Conservation (phyloP, 2,888 invertebrate species). For the Athripsodes cinereus region DNA sequence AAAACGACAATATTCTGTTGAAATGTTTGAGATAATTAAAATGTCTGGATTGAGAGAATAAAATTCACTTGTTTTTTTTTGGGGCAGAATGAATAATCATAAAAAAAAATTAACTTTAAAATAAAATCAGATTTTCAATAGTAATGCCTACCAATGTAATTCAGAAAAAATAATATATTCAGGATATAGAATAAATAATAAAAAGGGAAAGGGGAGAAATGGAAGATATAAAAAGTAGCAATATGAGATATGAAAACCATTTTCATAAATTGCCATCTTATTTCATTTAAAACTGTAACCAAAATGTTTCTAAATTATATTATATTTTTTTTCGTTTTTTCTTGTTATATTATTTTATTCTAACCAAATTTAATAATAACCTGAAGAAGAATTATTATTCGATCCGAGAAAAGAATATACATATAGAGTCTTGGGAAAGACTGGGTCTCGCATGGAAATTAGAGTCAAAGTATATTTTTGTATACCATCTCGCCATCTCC, state of each 20-base stretch:
- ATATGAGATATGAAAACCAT: background rate
- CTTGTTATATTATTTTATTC: no score
- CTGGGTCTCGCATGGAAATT: no score
- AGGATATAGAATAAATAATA: background rate
- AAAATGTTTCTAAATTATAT: slow-evolving; percentile 15
- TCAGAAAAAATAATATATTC: background rate
- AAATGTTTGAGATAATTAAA: no score
- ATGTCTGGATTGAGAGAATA: background rate
- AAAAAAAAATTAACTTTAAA: background rate
- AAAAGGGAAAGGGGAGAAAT: background rate
- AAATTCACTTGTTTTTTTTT: background rate
- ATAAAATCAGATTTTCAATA: background rate
- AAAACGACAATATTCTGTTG: no score
- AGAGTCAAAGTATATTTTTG: no score
- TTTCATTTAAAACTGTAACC: slow-evolving; percentile 19
- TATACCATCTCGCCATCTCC: no score
- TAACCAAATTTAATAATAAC: no score
- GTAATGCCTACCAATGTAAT: no score
- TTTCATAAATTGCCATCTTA: slow-evolving; percentile 12
- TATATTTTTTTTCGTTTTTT: no score
- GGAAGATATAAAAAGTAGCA: background rate
- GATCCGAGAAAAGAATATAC: no score
- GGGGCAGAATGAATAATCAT: background rate
- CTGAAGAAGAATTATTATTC: no score
- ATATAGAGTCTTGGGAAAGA: no score